Percentiles rank a stretch among this genome's conserved stretches.
phyloP scores from a whole-genome alignment of 1,140 invertebrate genomes.

The Eriosoma lanigerum region DNA sequence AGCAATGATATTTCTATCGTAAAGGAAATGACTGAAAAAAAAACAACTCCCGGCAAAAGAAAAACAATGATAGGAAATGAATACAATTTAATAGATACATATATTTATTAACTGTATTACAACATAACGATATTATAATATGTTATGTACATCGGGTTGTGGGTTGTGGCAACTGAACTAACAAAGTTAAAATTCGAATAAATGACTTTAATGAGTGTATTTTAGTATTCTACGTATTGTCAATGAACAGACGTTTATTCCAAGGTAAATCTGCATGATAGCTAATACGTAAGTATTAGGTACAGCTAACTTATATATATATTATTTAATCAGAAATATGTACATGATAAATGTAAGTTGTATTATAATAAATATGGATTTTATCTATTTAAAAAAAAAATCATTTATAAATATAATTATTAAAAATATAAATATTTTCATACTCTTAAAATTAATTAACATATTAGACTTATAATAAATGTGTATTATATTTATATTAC shows the following conservation, averaged over 20 bases:
- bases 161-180: background rate
- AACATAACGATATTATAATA: background rate
- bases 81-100: background rate
- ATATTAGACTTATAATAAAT: no score
- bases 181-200: background rate
- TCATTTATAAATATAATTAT: no score
- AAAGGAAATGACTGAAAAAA: background rate
- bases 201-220: background rate
- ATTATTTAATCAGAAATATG: background rate
- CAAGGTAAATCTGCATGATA: background rate
- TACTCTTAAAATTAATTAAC: no score
- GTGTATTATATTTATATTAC: no score
- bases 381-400: no score
- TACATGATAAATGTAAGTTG: background rate
- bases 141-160: background rate
- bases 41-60: background rate
- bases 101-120: background rate
- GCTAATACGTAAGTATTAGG: background rate
- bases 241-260: background rate
- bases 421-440: no score
- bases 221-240: no score
- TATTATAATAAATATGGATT: no score
- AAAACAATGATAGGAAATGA: background rate
- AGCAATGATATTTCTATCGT: slow-evolving; percentile 3
- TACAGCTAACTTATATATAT: background rate